Evolutionary conservation across 1,140 invertebrate genomes (phyloP).

Genomic region (Drosophila ficusphila): DNA sequence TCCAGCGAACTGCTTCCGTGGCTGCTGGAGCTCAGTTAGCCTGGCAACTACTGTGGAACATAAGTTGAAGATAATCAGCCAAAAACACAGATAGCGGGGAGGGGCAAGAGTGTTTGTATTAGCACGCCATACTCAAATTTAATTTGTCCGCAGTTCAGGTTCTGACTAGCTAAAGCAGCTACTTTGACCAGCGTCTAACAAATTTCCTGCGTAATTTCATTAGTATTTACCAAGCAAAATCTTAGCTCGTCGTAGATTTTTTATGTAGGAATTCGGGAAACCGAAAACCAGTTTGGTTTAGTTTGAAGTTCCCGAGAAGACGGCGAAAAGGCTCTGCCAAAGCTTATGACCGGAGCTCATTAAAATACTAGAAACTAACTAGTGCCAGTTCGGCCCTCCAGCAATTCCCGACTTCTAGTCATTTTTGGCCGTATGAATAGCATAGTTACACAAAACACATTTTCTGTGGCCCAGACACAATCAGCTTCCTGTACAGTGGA

Average conservation of each 20-base stretch:
- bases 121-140: conserved; percentile 6
- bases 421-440: conserved; percentile 52
- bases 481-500: conserved; percentile 53
- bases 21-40: conserved; percentile 14
- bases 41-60: background rate
- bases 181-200: background rate
- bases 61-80: conserved; percentile 39
- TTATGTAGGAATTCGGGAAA: conserved; percentile 33
- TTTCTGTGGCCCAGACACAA: conserved; percentile 38
- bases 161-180: background rate
- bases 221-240: conserved; percentile 15
- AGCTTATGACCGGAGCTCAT: conserved; percentile 41
- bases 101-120: conserved; percentile 31
- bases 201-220: conserved; percentile 40
- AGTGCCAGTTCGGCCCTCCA: conserved; percentile 3
- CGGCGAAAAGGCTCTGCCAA: conserved; percentile 4
- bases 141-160: conserved; percentile 7
- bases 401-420: conserved; percentile 8
- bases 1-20: conserved; percentile 9
- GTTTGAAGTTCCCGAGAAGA: conserved; percentile 51
- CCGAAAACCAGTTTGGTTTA: conserved; percentile 71
- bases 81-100: background rate
- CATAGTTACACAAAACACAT: conserved; percentile 50
- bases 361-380: conserved; percentile 56
- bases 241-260: background rate